Base-by-base conservation (phyloP, 2,113 vertebrate species). In the Turnix velox region DNA sequence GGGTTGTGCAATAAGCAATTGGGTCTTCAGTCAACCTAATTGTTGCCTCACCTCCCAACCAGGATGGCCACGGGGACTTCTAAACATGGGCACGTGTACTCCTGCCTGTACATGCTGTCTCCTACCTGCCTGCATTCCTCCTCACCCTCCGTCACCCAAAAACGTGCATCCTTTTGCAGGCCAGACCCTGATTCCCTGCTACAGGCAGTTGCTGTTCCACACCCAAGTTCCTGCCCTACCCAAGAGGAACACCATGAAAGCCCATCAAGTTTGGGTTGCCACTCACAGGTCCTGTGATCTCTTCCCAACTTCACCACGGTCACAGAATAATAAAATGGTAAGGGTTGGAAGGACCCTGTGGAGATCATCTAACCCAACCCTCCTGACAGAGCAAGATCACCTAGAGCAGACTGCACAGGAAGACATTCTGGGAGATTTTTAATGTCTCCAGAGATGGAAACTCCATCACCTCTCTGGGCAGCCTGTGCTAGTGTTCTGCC, bases 1-100 rank as follows among this genome's bases (percentile, higher is more conserved):
- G 6, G 13, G 12, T 90, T 95, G 79, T 88, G 92, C 79, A 95
- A 92, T 59, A 69, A 80, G 43, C 8, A 62, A 74, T 59, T 46
- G 85, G 87, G 92, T 71, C 66, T 90, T 69, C 90, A 93, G 25
- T 80, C 88, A 84, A 43, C 51, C 30, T 94, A 88, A 93, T 92
- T 93, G 76, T 93, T 88, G 90, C 90, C 85, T 93, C 31, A 4
- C 46, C 65, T 88, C 68, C 45, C 83, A n/a, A 18, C 46, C 79
- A 77, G 67, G 79, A 87, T 67, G 63, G 74, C 90, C 67, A 69
- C n/a, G 67, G 90, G 88, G 79, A 84, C 90, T 93, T 74, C 83
- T 71, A 88, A 94, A 78, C 6, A 19, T 0, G 0, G 42, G 7
- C 1, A 0, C 39, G 7, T 62, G 88, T n/a, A 0, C 27, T 89